Evolutionary conservation across 2,888 invertebrate species (phyloP), one percentile per base, ranked within the genome.

Genomic region (Drosophila mulleri): DNA sequence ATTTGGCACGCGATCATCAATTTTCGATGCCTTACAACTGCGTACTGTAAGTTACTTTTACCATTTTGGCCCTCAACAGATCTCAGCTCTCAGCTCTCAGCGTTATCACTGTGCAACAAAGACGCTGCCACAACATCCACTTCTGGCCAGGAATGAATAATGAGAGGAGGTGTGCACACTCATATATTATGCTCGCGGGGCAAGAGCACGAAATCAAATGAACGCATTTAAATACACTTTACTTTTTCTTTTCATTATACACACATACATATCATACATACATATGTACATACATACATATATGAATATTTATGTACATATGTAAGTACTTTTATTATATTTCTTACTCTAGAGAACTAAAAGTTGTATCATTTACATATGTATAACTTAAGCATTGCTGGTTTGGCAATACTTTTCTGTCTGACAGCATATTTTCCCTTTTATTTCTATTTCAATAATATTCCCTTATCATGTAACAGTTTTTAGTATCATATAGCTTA

Each of bases 1-100:
- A 85, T 89, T 87, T 87, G 89, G 86, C 89, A 87, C 87, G 87
- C 87, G 87, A 87, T 87, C 83, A 85, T 85, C 83, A 89, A 89
- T 89, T 84, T 89, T 81, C 75, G 65, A 72, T 63, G 72, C 48
- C 78, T 72, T 72, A 72, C 78, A 68, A 78, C 78, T 87, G 88
- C 89, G 89, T 83, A 89, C 82, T 76, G 60, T 44, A 70, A 87
- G 86, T 83, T 85, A 83, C 83, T 83, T 83, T 88, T 88, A 68
- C 81, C 63, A 78, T 81, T 64, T 62, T 16, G 63, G 81, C 78
- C 74, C 81, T 81, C 81, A 80, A 78, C 78, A 66, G 67, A 72
- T 76, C 72, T 67, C 72, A 65, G 44, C 77, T 32, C 32, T 9
- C 32, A 32, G 32, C 77, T 76, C 72, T 72, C 72, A 65, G 44